A percentile compares a stretch with the other conserved stretches of the same genome.
These are phyloP conservation scores for Peromyscus attwateri DNA, from an alignment of 2,797 vertebrate species.

Conservation along the genomic window DNA sequence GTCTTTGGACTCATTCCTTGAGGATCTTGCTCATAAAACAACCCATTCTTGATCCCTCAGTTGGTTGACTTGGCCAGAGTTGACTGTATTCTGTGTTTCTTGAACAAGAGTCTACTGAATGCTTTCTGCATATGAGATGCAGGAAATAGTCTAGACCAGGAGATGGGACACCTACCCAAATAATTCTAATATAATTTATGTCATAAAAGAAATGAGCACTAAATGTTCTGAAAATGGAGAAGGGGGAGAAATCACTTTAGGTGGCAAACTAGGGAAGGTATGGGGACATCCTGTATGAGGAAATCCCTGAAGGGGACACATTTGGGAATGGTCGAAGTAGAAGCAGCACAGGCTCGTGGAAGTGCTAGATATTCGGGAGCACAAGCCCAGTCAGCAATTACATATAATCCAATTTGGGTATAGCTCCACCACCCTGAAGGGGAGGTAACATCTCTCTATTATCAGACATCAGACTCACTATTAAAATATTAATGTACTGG, in stretches of 20 bases:
- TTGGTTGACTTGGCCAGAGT: not conserved
- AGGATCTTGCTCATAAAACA: not conserved
- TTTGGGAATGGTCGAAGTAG: not conserved
- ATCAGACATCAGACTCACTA: not conserved
- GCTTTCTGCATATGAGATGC: not conserved
- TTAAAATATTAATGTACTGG: not conserved
- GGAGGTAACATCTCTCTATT: not conserved
- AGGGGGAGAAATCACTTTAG: not conserved
- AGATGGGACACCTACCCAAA: not conserved
- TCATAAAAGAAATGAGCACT: not conserved
- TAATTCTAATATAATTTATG: not conserved
- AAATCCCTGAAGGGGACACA: not conserved
- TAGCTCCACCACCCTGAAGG: not conserved
- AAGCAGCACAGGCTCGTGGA: not conserved
- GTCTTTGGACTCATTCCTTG: constrained; percentile 41
- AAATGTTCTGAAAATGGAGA: not conserved
- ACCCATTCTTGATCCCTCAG: not conserved
- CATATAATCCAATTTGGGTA: not conserved
- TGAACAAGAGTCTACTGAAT: not conserved
- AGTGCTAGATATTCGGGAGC: not conserved
- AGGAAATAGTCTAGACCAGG: not conserved
- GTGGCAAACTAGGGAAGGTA: not conserved
- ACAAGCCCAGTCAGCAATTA: not conserved
- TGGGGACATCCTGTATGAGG: not conserved
- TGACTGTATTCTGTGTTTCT: not conserved